Percentiles rank a stretch among this genome's conserved stretches.
These are phyloP conservation scores for Bombus haemorrhoidalis DNA, from an alignment of 1,140 invertebrate species.

Conservation along the genomic window DNA sequence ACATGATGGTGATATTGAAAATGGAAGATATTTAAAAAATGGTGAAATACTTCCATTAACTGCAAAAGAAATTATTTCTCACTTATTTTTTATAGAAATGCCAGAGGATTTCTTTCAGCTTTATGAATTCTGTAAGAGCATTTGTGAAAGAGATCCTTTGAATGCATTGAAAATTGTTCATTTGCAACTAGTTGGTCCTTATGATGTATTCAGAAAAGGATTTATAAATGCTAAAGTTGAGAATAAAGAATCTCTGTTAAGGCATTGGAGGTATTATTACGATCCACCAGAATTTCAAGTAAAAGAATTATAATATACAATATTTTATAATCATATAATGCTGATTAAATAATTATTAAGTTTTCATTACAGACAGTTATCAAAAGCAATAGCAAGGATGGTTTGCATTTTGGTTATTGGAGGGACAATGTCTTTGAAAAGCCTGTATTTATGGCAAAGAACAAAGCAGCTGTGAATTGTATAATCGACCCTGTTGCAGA, in stretches of 20 bases:
- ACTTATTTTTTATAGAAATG: slow-evolving; percentile 93
- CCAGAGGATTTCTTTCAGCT: slow-evolving; percentile 94
- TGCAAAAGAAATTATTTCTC: slow-evolving; percentile 85
- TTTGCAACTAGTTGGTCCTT: slow-evolving; percentile 92
- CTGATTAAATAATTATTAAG: not conserved
- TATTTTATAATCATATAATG: slow-evolving; percentile 4
- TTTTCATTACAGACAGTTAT: slow-evolving; percentile 86
- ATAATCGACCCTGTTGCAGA: slow-evolving; percentile 88
- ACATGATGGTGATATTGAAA: not conserved
- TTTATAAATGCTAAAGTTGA: slow-evolving; percentile 84
- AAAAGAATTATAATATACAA: slow-evolving; percentile 16
- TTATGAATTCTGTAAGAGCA: slow-evolving; percentile 89
- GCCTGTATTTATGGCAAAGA: slow-evolving; percentile 90
- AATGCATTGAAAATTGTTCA: slow-evolving; percentile 87
- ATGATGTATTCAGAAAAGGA: slow-evolving; percentile 90
- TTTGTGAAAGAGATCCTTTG: slow-evolving; percentile 85
- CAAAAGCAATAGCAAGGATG: slow-evolving; percentile 86
- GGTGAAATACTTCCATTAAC: slow-evolving; percentile 11
- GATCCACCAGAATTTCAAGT: slow-evolving; percentile 97
- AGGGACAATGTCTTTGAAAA: slow-evolving; percentile 90
- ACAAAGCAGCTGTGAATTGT: slow-evolving; percentile 87
- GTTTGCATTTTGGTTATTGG: slow-evolving; percentile 94
- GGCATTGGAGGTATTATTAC: slow-evolving; percentile 95
- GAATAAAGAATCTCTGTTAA: slow-evolving; percentile 86
- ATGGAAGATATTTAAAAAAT: not conserved